Percentiles rank a stretch among this genome's conserved stretches.
Conservation (phyloP, 2,113 vertebrate species). For the Antennarius striatus region DNA sequence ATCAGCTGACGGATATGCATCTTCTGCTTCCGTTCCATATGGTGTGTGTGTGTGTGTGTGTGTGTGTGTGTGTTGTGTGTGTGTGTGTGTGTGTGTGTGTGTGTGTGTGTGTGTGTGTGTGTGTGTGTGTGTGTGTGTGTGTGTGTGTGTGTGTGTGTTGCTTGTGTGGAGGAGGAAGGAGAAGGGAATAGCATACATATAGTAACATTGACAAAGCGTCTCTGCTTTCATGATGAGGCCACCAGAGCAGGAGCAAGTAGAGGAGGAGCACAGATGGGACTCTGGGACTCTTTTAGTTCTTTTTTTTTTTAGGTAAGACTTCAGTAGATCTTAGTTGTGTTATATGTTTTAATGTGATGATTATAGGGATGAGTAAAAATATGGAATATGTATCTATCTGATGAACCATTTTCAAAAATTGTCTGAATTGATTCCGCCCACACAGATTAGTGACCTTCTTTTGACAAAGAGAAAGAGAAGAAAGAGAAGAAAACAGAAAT, state of each 20-base stretch:
- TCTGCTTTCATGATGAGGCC: constrained; percentile 51
- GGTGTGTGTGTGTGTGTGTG: constrained; percentile 35
- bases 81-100: constrained; percentile 20
- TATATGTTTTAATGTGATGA: too few relatives aligned
- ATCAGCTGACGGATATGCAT: constrained; percentile 72
- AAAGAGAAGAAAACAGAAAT: too few relatives aligned
- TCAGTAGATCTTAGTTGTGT: too few relatives aligned
- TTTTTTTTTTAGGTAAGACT: too few relatives aligned
- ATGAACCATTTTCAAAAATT: too few relatives aligned
- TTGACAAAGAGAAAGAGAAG: too few relatives aligned
- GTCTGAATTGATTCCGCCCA: too few relatives aligned
- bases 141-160: constrained; percentile 8
- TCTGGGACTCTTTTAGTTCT: not conserved
- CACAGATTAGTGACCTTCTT: too few relatives aligned
- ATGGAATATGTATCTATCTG: too few relatives aligned
- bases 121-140: constrained; percentile 34
- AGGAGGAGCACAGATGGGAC: not conserved
- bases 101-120: constrained; percentile 21
- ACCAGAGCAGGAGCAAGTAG: constrained; percentile 35
- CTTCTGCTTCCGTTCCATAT: constrained; percentile 50
- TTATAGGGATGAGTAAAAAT: too few relatives aligned
- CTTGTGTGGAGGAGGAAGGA: constrained; percentile 39
- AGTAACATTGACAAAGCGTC: constrained; percentile 50
- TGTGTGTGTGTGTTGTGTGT: constrained; percentile 21
- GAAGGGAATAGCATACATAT: constrained; percentile 45